phyloP scores from a whole-genome alignment of 2,113 vertebrate genomes.

The Chunga burmeisteri region DNA sequence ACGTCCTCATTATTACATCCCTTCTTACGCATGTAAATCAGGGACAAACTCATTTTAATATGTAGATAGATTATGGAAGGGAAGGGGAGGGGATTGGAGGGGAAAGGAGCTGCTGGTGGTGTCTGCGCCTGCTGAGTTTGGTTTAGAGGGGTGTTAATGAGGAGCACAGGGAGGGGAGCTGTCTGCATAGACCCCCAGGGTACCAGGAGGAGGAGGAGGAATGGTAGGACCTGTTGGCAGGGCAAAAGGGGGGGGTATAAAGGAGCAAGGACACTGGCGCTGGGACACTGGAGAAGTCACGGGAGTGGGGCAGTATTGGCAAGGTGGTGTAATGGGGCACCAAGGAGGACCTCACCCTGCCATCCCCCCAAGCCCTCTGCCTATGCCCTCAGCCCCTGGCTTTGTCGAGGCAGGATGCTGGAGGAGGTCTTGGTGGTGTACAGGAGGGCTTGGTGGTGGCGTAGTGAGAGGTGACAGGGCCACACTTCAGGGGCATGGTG shows the following conservation, averaged over 20 bases:
- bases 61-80: slow-evolving; percentile 83
- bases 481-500: rapidly evolving
- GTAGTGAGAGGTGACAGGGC: neutral
- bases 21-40: slow-evolving; percentile 88
- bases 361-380: neutral
- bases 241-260: slow-evolving; percentile 8
- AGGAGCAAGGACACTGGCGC: neutral
- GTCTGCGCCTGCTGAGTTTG: slow-evolving; percentile 24
- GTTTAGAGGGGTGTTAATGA: slow-evolving; percentile 69
- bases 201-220: slow-evolving; percentile 21
- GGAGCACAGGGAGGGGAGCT: slow-evolving; percentile 34
- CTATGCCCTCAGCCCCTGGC: neutral
- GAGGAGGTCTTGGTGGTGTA: neutral
- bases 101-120: slow-evolving; percentile 57
- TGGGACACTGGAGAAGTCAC: neutral
- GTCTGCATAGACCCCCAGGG: neutral
- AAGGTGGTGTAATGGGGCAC: rapidly evolving
- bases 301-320: neutral
- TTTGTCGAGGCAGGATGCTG: neutral
- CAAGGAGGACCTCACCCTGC: neutral
- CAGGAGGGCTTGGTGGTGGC: neutral
- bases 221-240: slow-evolving; percentile 57
- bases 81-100: slow-evolving; percentile 64
- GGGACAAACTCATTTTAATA: slow-evolving; percentile 79
- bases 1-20: slow-evolving; percentile 84